These are phyloP conservation scores for Lepisosteus osseus DNA, from an alignment of 2,113 vertebrate genomes.

Conservation along the genomic window DNA sequence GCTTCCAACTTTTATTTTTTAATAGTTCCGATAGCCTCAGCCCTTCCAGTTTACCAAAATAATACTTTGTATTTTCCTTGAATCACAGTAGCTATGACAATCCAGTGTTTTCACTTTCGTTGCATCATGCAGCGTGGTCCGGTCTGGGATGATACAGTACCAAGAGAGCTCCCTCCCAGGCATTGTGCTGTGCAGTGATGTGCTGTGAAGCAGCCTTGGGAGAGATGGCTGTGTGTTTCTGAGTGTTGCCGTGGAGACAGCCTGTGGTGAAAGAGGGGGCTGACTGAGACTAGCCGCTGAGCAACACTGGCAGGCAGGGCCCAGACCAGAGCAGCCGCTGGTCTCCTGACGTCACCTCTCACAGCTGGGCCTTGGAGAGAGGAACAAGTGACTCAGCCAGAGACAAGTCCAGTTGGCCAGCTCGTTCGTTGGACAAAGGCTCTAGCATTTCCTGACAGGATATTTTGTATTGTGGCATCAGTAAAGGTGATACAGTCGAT, in stretches of 20 bases:
- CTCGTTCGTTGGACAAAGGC: neutral
- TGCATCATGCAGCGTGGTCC: neutral
- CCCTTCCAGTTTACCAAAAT: neutral
- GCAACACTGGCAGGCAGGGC: neutral
- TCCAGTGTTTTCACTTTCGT: neutral
- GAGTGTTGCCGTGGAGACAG: constrained; percentile 10
- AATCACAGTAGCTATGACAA: constrained; percentile 2
- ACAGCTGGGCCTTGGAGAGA: constrained; percentile 2
- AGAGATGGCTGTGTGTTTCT: constrained; percentile 7
- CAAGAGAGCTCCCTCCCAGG: neutral
- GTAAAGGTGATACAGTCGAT: too few species aligned
- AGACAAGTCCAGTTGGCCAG: neutral
- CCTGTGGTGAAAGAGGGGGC: neutral
- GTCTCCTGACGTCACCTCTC: constrained; percentile 5
- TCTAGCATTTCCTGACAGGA: too few species aligned
- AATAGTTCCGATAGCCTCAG: neutral
- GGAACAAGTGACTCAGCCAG: constrained; percentile 7
- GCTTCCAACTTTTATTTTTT: too few species aligned
- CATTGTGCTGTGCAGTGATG: neutral
- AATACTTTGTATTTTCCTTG: neutral
- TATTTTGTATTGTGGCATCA: too few species aligned
- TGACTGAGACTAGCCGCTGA: constrained; percentile 10
- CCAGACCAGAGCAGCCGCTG: neutral
- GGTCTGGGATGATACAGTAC: neutral
- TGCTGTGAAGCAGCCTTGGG: neutral